A percentile compares a stretch with the other conserved stretches of the same genome.
These are phyloP conservation scores for Nyleta sp. DNA, from an alignment of 2,888 invertebrate genomes.

Conservation along the genomic window DNA sequence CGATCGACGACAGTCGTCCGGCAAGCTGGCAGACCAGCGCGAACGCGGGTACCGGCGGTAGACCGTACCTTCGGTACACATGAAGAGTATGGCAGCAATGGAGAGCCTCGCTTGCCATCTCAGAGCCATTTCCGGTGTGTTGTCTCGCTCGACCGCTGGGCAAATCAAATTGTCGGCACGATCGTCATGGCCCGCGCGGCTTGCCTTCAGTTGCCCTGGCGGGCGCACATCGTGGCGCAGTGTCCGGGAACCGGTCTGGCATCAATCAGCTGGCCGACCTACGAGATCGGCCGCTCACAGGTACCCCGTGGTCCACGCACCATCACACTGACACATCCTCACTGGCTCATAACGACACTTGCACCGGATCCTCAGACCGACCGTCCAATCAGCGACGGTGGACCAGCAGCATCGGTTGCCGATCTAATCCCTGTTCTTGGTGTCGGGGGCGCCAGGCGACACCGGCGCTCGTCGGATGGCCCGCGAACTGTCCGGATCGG, in stretches of 20 bases:
- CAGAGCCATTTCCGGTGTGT: slow-evolving; percentile 79
- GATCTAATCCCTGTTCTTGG: too few relatives aligned
- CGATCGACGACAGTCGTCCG: too few relatives aligned
- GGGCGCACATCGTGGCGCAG: slow-evolving; percentile 17
- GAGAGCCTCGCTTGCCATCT: slow-evolving; percentile 82
- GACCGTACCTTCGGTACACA: slow-evolving; percentile 81
- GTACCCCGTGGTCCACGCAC: slow-evolving; percentile 15
- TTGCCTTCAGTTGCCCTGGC: slow-evolving; percentile 20
- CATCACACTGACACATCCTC: slow-evolving; percentile 27
- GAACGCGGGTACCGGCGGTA: not conserved
- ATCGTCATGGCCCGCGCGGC: slow-evolving; percentile 40
- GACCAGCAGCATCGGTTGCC: too few relatives aligned
- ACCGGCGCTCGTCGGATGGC: not conserved
- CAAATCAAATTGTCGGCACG: slow-evolving; percentile 72
- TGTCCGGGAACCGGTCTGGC: not conserved
- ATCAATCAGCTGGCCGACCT: slow-evolving; percentile 9
- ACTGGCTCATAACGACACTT: not conserved
- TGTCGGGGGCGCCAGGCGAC: not conserved
- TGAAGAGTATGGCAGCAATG: slow-evolving; percentile 81
- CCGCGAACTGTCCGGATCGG: too few relatives aligned
- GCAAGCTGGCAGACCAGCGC: too few relatives aligned
- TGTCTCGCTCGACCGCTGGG: slow-evolving; percentile 68
- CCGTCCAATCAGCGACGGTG: too few relatives aligned
- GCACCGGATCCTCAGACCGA: too few relatives aligned
- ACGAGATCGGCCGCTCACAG: slow-evolving; percentile 8